Evolutionary conservation across 2,113 vertebrate species (phyloP), one percentile per base, ranked within the genome.

Genomic region (Beaufortia kweichowensis): DNA sequence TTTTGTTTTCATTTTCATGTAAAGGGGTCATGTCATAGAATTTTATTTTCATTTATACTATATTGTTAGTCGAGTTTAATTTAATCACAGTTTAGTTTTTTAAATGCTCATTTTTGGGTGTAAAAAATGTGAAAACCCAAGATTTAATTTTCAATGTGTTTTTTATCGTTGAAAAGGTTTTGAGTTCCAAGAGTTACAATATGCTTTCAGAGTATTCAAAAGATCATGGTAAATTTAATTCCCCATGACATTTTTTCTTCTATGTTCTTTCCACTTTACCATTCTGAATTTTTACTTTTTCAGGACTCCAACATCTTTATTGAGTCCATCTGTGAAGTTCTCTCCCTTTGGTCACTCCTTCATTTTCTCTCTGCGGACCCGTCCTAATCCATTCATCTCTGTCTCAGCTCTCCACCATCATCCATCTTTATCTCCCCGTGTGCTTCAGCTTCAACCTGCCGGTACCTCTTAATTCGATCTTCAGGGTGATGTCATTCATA

Each of bases 201-300:
- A 66, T 43, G 23, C 17, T 46, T 66, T 66, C 14, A 5, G 19
- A 8, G 6, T 43, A 3, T 64, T 14, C 23, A 21, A 23, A 64
- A 41, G 6, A 23, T 39, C 11, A 21, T 21, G 3, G 1, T 33
- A 35, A 12, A 41, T 39, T 41, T 3, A 33, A 15, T 41, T 35
- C n/a, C n/a, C n/a, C 21, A 17, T 64, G 12, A 64, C 26, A 31
- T 50, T 24, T 57, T 57, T 26, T 26, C 2, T 11, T 69, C 29
- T 21, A 17, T 23, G 12, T n/a, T 50, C 26, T 53, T 66, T 24
- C 28, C 29, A 4, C 3, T 33, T 79, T 77, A 81, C 41, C 57
- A 50, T 68, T 62, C 43, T 70, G 24, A 66, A 81, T 81, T 81
- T 68, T 81, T 76, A 66, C 79, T 81, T 81, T 68, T 81, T 76